These are phyloP conservation scores for Clarias platycephalus DNA, from an alignment of 2,797 vertebrate species.

Conservation along the genomic window DNA sequence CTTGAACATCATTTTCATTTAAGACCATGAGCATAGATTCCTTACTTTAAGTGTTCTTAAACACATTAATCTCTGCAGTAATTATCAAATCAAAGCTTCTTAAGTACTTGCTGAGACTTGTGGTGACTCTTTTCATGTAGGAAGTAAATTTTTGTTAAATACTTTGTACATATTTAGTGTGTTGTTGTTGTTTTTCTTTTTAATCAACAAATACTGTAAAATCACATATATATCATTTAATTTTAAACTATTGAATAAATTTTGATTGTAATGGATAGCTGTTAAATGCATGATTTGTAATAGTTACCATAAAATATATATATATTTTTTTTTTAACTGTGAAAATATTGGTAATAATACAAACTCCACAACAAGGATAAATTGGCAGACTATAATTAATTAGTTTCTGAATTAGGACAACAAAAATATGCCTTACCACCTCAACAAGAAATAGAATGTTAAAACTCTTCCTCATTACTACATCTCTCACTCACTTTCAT, in stretches of 20 bases:
- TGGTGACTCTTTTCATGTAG: no score
- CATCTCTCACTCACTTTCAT: not conserved
- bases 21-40: no score
- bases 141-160: not conserved
- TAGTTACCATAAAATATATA: not conserved
- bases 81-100: no score
- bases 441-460: not conserved
- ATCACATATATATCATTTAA: not conserved
- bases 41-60: no score
- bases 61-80: no score
- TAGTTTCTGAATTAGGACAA: not conserved
- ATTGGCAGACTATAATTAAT: not conserved
- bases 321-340: not conserved
- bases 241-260: not conserved
- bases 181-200: not conserved
- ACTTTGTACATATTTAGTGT: not conserved
- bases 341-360: not conserved
- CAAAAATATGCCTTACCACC: not conserved
- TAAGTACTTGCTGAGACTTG: no score
- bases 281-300: not conserved
- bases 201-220: not conserved
- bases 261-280: not conserved
- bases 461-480: not conserved
- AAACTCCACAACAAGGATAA: not conserved
- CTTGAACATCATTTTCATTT: no score